Evolutionary conservation across 2,888 invertebrate species (phyloP), one percentile per base, ranked within the genome.

Genomic region (Choristoneura rosaceana): DNA sequence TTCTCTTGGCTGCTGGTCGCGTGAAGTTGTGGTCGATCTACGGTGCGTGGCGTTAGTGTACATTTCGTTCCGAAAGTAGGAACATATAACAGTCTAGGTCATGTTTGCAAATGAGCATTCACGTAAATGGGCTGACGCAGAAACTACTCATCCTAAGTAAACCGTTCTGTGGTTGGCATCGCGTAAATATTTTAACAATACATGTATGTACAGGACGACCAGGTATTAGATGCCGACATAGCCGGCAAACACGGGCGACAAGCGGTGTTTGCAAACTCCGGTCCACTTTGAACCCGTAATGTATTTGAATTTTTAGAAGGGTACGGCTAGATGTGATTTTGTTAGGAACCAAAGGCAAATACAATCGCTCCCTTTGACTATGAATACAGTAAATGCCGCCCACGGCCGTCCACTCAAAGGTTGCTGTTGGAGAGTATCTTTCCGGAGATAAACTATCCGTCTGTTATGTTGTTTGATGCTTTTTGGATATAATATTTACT

Each of bases 91-190:
- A 33, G 41, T 63, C 59, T 69, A 79, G 76, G 78, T 77, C 69
- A 74, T 77, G 80, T 82, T 77, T 78, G 80, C 71, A 77, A 77
- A 78, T 78, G 77, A 76, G 70, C 78, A 76, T 78, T 77, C 75
- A 76, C 73, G 76, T 77, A 78, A 77, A 81, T 79, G 76, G 80
- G 82, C 86, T 87, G 87, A 88, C 80, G 80, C 80, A 79, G 84
- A 82, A 87, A 86, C 86, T 86, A 87, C 81, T 84, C 81, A 82
- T 87, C 89, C 89, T 88, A 88, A 87, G 84, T 81, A 89, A 89
- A 89, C 87, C 75, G 68, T 74, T 76, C 74, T 78, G 79, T 78
- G 82, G 80, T 80, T 82, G 75, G 76, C 78, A 73, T 75, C 65
- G 76, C 78, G 87, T 84, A 86, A 88, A 89, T 88, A 88, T 88